phyloP scores from a whole-genome alignment of 2,888 invertebrate species.

The Cryptus viduatorius region DNA sequence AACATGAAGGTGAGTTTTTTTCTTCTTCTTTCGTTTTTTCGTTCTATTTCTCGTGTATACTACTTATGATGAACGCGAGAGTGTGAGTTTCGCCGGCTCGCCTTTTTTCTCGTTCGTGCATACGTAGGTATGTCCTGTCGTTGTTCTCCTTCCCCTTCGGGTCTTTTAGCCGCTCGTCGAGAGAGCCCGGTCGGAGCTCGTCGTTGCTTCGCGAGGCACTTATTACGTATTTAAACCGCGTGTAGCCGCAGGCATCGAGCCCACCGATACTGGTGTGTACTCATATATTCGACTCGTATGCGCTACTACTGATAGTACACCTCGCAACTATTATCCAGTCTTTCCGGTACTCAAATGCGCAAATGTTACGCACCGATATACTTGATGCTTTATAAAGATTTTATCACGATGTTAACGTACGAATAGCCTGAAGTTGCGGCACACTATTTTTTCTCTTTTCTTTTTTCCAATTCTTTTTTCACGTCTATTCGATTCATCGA shows the following conservation, averaged over 20 bases:
- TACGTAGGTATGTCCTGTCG: conserved; percentile 1
- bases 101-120: conserved; percentile 1
- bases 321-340: background rate
- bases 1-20: conserved; percentile 93
- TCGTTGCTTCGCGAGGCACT: background rate
- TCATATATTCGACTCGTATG: background rate
- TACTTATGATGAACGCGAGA: conserved; percentile 1
- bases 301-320: conserved; percentile 1
- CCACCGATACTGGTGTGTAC: background rate
- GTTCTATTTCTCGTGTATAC: background rate
- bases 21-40: background rate
- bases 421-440: too few species aligned
- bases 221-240: conserved; percentile 40
- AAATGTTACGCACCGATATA: background rate
- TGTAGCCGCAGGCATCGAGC: background rate
- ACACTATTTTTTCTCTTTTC: background rate
- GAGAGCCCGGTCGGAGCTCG: conserved; percentile 1
- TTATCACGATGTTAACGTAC: too few species aligned
- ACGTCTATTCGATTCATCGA: conserved; percentile 31
- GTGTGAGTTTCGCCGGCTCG: conserved; percentile 14
- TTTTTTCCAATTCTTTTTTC: background rate
- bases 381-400: background rate
- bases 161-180: background rate
- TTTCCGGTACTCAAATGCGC: conserved; percentile 17
- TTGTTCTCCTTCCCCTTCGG: conserved; percentile 15